Evolutionary conservation across 2,888 invertebrate species (phyloP).

Genomic region (Brenthis daphne): DNA sequence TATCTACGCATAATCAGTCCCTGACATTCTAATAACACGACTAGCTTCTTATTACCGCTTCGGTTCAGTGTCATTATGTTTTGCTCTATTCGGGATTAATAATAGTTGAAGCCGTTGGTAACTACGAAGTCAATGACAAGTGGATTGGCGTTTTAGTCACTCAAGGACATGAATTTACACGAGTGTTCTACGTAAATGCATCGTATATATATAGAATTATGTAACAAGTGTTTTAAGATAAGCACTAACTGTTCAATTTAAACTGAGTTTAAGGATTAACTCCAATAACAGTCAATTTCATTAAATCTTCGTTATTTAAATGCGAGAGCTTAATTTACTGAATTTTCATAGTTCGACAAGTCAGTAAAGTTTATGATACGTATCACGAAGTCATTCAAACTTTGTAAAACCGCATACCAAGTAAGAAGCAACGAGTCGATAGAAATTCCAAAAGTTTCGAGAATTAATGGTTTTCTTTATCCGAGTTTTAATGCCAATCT

Average conservation of each 20-base stretch:
- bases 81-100: slow-evolving; percentile 37
- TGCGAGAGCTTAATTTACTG: slow-evolving; percentile 18
- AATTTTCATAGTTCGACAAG: slow-evolving; percentile 36
- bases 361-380: slow-evolving; percentile 31
- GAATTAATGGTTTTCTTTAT: slow-evolving; percentile 34
- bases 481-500: slow-evolving; percentile 32
- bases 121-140: slow-evolving; percentile 15
- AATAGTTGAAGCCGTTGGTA: slow-evolving; percentile 31
- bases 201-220: too few species aligned
- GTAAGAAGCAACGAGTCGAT: slow-evolving; percentile 31
- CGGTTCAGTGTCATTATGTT: slow-evolving; percentile 29
- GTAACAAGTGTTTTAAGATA: too few species aligned
- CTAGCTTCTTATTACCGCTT: slow-evolving; percentile 55
- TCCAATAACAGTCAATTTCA: slow-evolving; percentile 6
- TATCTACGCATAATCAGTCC: slow-evolving; percentile 58
- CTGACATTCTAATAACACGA: slow-evolving; percentile 49
- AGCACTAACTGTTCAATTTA: too few species aligned
- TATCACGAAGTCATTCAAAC: slow-evolving; percentile 40
- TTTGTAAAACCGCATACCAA: slow-evolving; percentile 39
- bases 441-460: slow-evolving; percentile 28
- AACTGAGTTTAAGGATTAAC: too few species aligned
- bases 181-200: too few species aligned
- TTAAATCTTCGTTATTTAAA: slow-evolving; percentile 7
- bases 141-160: slow-evolving; percentile 1
- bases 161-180: too few species aligned